A percentile compares a stretch with the other conserved stretches of the same genome.
Evolutionary conservation across 2,797 vertebrate genomes (phyloP).

Genomic region (Pseudochirops cupreus): DNA sequence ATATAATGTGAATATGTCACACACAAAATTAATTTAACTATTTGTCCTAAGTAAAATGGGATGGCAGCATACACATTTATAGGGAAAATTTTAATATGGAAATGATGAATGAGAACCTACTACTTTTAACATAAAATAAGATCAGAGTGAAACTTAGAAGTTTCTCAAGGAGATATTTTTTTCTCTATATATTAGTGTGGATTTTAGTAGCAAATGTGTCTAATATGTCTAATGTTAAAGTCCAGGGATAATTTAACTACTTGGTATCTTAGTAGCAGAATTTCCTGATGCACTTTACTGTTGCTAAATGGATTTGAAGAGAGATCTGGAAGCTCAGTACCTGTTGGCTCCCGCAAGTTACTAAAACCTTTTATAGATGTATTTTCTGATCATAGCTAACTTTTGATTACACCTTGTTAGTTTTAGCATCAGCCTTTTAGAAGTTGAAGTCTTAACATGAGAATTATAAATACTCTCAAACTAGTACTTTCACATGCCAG

Average conservation of each 20-base stretch:
- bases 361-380: slow-evolving; percentile 33
- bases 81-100: neutral
- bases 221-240: neutral
- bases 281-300: rapidly evolving
- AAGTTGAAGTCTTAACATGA: slow-evolving; percentile 37
- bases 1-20: slow-evolving; percentile 16
- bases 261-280: neutral
- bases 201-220: neutral
- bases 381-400: slow-evolving; percentile 8
- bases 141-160: neutral
- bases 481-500: neutral
- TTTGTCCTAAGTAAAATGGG: slow-evolving; percentile 17
- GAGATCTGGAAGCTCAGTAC: neutral
- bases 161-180: neutral
- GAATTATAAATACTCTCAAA: slow-evolving; percentile 41
- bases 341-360: neutral
- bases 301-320: neutral
- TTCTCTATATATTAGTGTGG: neutral
- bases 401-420: neutral
- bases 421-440: neutral
- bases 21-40: slow-evolving; percentile 21
- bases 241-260: neutral
- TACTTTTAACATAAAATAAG: slow-evolving; percentile 42
- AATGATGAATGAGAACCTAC: slow-evolving; percentile 8
- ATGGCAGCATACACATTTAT: neutral